Conservation (phyloP, 1,140 invertebrate genomes). For the Magallana ariakensis region DNA sequence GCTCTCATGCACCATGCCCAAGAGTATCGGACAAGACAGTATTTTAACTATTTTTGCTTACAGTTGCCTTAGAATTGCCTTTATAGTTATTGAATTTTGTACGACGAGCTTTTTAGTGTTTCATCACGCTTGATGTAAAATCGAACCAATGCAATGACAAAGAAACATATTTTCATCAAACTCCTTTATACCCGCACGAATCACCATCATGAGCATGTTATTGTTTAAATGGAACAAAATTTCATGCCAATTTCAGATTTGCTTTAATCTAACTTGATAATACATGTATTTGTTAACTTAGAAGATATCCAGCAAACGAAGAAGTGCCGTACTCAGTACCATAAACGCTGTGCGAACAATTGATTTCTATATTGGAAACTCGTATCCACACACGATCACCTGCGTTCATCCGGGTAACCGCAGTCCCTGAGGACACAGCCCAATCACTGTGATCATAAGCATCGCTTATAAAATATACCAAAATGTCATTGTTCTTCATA, state of each 20-base stretch:
- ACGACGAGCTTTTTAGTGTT: too few species aligned
- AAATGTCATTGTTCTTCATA: conserved; percentile 1
- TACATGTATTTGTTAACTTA: neutral
- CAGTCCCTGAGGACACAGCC: neutral
- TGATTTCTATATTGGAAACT: neutral
- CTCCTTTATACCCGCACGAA: too few species aligned
- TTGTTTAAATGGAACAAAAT: too few species aligned
- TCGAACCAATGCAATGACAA: too few species aligned
- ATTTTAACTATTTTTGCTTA: too few species aligned
- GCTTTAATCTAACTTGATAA: neutral
- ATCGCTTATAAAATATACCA: conserved; percentile 26
- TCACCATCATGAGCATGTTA: too few species aligned
- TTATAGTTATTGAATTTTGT: neutral
- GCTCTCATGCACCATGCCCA: too few species aligned
- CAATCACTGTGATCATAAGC: conserved; percentile 36
- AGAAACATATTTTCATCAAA: too few species aligned
- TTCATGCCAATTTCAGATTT: neutral
- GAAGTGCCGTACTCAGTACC: neutral
- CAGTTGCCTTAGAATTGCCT: neutral
- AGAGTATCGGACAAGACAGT: too few species aligned
- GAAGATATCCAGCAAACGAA: neutral
- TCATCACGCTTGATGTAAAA: too few species aligned
- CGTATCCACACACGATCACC: conserved; percentile 40
- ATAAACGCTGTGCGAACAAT: neutral
- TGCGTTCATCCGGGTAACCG: neutral